Conservation (phyloP, 2,888 invertebrate genomes). For the Vesta saturnalis region DNA sequence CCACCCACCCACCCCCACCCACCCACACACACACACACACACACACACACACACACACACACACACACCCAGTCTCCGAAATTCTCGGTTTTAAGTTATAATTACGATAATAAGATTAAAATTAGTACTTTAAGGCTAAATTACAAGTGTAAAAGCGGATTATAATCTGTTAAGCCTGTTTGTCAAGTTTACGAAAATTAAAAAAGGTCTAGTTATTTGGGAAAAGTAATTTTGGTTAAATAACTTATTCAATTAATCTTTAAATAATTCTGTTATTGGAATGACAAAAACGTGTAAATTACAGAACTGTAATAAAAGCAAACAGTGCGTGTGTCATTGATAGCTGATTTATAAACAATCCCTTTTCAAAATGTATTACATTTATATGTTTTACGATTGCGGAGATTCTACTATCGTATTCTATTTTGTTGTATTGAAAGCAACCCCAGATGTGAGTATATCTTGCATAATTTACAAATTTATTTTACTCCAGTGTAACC, state of each 20-base stretch:
- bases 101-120: no score
- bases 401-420: neutral
- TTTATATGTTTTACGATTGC: neutral
- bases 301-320: neutral
- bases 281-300: neutral
- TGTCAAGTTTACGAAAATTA: no score
- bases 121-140: no score
- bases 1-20: no score
- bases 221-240: no score
- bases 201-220: no score
- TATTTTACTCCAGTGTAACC: neutral
- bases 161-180: no score
- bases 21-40: no score
- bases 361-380: neutral
- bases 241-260: neutral
- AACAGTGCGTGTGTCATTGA: neutral
- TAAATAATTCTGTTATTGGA: neutral
- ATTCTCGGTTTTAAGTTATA: no score
- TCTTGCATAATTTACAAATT: neutral
- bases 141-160: no score
- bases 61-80: no score
- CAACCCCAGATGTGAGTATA: neutral
- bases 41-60: no score
- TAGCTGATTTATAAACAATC: conserved; percentile 1
- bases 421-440: neutral